Evolutionary conservation across 2,888 invertebrate genomes (phyloP), one percentile per base, ranked within the genome.

Genomic region (Litoditis marina): DNA sequence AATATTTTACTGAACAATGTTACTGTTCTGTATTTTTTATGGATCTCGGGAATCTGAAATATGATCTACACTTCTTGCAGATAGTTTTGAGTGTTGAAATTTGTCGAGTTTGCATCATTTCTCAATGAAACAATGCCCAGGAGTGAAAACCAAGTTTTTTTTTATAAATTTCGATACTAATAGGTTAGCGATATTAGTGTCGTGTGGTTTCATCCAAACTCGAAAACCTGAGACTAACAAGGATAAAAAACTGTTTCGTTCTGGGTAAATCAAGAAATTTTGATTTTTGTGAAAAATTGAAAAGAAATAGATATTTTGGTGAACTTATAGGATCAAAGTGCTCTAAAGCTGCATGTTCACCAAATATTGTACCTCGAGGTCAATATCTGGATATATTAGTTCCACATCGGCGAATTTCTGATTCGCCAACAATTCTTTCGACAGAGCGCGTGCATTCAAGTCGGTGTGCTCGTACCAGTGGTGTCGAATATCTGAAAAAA

Each of bases 391-490:
- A 60, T 77, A 81, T 59, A 81, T 79, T 62, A 72, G 71, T 52
- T 82, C 81, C 59, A 81, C 65, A 30, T 76, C 68, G 49, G 73
- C 64, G 47, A 73, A 81, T 55, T 80, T 81, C 51, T 73, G 73
- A 62, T 81, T 81, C 25, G 75, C 63, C 46, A 79, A 57, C 31
- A 81, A 66, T 63, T 81, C 81, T 31, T 74, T 71, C 13, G 68
- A 60, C 16, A 81, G 65, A 22, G 71, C 66, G 2, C 80, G 71
- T 3, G 76, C 76, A 61, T 75, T 73, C 30, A 81, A 53, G 51
- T 81, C 81, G 16, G 69, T 54, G 51, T 77, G 77, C 36, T 81
- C 81, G 68, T 81, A 81, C 81, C 81, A 81, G 61, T 81, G 81
- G 55, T 81, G 81, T 0, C 78, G 71, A 32, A 79, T 79, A 34